These are phyloP conservation scores for Pogonocichla stellata DNA, from an alignment of 2,113 vertebrate species.

Conservation along the genomic window DNA sequence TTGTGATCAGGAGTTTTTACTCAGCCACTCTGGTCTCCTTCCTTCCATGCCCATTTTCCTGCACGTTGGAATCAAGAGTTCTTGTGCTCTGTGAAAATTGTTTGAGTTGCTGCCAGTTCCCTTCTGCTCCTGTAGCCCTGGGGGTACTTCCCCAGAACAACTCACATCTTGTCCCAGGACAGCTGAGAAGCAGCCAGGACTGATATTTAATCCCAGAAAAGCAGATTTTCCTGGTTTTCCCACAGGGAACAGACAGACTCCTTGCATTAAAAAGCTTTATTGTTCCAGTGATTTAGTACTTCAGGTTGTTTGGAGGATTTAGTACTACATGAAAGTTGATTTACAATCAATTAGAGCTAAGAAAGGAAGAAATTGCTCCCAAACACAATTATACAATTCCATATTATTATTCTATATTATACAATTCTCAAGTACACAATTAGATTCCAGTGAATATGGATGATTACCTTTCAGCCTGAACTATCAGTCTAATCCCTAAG, in stretches of 20 bases:
- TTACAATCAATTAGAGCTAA: not conserved
- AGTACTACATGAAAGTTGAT: not conserved
- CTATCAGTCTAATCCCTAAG: not conserved
- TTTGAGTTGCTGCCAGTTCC: not conserved
- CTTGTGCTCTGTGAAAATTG: not conserved
- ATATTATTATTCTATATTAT: not conserved
- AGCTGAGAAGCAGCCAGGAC: not conserved
- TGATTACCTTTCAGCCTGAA: not conserved
- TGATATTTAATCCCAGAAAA: not conserved
- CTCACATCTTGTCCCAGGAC: not conserved
- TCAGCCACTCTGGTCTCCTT: not conserved
- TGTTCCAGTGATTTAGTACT: not conserved
- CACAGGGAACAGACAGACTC: not conserved
- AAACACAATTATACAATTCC: not conserved
- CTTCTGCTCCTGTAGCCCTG: not conserved
- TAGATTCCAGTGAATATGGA: not conserved
- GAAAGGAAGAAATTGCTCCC: not conserved
- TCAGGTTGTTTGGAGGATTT: not conserved
- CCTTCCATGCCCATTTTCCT: not conserved
- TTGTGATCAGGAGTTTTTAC: not conserved
- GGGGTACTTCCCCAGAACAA: not conserved
- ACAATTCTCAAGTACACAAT: not conserved
- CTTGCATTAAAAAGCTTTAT: not conserved
- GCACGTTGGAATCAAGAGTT: rapidly evolving
- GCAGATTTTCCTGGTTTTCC: not conserved